Percentiles rank a stretch among this genome's conserved stretches.
Conservation (phyloP, 2,888 invertebrate species). For the Nymphalis urticae region DNA sequence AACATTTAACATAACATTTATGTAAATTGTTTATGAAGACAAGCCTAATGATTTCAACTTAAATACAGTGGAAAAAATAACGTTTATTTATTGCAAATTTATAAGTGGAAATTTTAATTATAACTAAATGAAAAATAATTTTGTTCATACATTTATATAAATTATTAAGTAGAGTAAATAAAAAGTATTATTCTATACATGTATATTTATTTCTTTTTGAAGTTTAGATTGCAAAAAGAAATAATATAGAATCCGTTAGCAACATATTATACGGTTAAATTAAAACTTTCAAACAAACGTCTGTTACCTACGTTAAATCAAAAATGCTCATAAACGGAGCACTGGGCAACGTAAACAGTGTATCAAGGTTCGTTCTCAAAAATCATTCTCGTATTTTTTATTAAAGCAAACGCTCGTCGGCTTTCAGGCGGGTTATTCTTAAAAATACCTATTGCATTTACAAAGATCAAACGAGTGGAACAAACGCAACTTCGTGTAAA, state of each 20-base stretch:
- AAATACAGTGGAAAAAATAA: too few relatives aligned
- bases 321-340: slow-evolving; percentile 70
- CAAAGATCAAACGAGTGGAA: slow-evolving; percentile 78
- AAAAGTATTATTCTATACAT: neutral
- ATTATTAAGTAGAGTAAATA: neutral
- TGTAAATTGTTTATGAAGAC: too few relatives aligned
- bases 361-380: slow-evolving; percentile 78
- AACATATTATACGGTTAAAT: slow-evolving; percentile 44
- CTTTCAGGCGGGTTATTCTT: slow-evolving; percentile 72
- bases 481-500: slow-evolving; percentile 77
- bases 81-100: too few relatives aligned
- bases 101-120: too few relatives aligned
- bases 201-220: neutral
- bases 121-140: too few relatives aligned
- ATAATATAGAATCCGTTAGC: slow-evolving; percentile 19
- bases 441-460: slow-evolving; percentile 80
- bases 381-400: slow-evolving; percentile 72
- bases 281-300: slow-evolving; percentile 66
- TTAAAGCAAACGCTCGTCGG: slow-evolving; percentile 62
- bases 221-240: neutral
- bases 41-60: too few relatives aligned
- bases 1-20: too few relatives aligned
- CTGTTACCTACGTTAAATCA: slow-evolving; percentile 59
- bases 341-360: slow-evolving; percentile 67
- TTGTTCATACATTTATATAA: too few relatives aligned